Evolutionary conservation across 2,113 vertebrate species (phyloP).

Genomic region (Lucifuga dentata): DNA sequence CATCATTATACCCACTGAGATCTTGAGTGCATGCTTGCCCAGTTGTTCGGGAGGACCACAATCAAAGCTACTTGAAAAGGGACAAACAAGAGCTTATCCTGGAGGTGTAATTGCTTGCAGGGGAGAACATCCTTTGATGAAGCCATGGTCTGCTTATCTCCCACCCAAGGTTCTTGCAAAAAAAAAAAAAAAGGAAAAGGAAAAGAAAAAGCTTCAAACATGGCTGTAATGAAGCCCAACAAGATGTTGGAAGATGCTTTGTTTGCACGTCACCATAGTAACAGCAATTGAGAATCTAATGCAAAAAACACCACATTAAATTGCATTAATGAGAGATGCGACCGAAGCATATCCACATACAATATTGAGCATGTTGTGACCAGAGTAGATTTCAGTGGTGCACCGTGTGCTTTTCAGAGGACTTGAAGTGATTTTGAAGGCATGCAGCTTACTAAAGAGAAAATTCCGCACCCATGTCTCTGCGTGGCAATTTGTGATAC

Average conservation of each 20-base stretch:
- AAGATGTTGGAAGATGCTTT: slow-evolving; percentile 53
- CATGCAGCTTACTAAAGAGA: not conserved
- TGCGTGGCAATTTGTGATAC: not conserved
- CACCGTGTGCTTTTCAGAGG: slow-evolving; percentile 38
- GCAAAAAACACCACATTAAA: slow-evolving; percentile 52
- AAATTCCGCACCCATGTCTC: not conserved
- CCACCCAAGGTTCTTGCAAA: slow-evolving; percentile 49
- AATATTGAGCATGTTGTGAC: slow-evolving; percentile 24
- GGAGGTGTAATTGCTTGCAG: slow-evolving; percentile 74
- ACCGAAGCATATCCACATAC: not conserved
- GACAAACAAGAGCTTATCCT: slow-evolving; percentile 64
- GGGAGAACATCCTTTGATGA: slow-evolving; percentile 69
- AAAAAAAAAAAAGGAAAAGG: slow-evolving; percentile 21
- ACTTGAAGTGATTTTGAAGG: too few species aligned
- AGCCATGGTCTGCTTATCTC: slow-evolving; percentile 70
- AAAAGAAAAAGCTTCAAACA: slow-evolving; percentile 61
- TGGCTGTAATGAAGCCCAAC: slow-evolving; percentile 71
- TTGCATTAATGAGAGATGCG: slow-evolving; percentile 55
- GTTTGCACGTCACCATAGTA: slow-evolving; percentile 56
- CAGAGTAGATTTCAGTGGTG: slow-evolving; percentile 20
- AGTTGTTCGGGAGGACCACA: slow-evolving; percentile 30
- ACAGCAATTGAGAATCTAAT: slow-evolving; percentile 48
- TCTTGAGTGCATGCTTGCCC: slow-evolving; percentile 8
- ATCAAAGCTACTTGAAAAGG: slow-evolving; percentile 39
- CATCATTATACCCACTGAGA: slow-evolving; percentile 6